Evolutionary conservation across 2,113 vertebrate genomes (phyloP).

Genomic region (Axis porcinus): DNA sequence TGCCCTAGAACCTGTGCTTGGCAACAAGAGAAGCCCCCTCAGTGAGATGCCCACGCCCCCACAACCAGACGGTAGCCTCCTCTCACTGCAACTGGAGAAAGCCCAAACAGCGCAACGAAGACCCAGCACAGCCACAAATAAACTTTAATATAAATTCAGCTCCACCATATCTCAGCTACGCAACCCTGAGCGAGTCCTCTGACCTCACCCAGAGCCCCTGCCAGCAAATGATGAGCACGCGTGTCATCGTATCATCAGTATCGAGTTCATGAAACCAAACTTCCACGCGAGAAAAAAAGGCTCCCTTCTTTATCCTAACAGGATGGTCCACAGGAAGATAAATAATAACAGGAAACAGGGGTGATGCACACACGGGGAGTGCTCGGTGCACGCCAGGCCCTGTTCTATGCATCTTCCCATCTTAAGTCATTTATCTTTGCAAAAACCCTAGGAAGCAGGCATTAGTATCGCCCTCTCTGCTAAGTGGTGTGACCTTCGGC

Average conservation of each 20-base stretch:
- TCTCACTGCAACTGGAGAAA: background rate
- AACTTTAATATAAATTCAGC: background rate
- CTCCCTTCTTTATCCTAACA: background rate
- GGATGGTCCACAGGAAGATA: background rate
- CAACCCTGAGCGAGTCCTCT: background rate
- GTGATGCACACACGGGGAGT: fast-evolving
- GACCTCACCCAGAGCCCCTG: background rate
- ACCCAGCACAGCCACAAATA: background rate
- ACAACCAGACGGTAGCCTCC: background rate
- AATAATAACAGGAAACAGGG: fast-evolving
- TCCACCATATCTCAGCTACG: fast-evolving
- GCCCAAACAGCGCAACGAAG: fast-evolving
- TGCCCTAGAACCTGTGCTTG: background rate
- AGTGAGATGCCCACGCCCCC: background rate
- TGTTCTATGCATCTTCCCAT: fast-evolving
- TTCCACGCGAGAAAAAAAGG: fast-evolving
- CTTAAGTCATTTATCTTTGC: background rate
- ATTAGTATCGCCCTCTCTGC: background rate
- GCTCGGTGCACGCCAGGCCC: fast-evolving
- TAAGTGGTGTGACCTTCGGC: background rate
- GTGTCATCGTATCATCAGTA: fast-evolving
- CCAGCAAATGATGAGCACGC: fast-evolving
- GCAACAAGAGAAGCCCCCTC: background rate
- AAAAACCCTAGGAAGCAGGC: background rate
- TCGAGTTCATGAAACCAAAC: fast-evolving